Conservation (phyloP, 2,797 vertebrate species). For the Cirrhinus mrigala region DNA sequence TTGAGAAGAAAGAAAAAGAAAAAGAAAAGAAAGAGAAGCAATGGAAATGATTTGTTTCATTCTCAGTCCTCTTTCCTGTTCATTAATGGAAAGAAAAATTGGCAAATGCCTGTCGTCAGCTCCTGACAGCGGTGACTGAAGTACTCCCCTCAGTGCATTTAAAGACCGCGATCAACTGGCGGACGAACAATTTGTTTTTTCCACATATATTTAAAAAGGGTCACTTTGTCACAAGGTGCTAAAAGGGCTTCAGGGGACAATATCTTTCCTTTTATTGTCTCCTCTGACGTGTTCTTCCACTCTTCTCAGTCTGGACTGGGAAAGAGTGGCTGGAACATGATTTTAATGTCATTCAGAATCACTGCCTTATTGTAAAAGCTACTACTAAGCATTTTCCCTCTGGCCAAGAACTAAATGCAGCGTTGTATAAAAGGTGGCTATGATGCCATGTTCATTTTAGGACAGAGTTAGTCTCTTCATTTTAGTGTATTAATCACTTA, state of each 20-base stretch:
- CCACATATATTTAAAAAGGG: neutral
- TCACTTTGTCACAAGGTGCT: conserved; percentile 28
- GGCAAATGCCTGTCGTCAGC: neutral
- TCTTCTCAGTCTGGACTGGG: conserved; percentile 29
- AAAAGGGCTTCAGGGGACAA: conserved; percentile 29
- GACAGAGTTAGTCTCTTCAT: neutral
- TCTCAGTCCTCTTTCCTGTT: neutral
- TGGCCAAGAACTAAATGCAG: neutral
- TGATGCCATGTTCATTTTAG: neutral
- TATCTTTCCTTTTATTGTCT: conserved; percentile 30
- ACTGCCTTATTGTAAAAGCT: conserved; percentile 1
- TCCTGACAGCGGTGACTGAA: conserved; percentile 10
- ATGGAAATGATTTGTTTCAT: neutral
- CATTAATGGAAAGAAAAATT: neutral
- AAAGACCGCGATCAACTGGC: neutral
- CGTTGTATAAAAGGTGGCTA: neutral
- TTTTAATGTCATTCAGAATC: conserved; percentile 17
- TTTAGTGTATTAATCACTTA: neutral
- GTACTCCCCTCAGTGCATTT: conserved; percentile 4
- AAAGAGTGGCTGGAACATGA: conserved; percentile 25
- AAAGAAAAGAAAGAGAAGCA: neutral
- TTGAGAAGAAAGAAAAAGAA: neutral
- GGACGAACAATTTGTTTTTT: neutral
- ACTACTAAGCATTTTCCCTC: neutral
- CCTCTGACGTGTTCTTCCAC: neutral